Base-by-base conservation (phyloP, 1,140 invertebrate species). In the Streblospio benedicti region DNA sequence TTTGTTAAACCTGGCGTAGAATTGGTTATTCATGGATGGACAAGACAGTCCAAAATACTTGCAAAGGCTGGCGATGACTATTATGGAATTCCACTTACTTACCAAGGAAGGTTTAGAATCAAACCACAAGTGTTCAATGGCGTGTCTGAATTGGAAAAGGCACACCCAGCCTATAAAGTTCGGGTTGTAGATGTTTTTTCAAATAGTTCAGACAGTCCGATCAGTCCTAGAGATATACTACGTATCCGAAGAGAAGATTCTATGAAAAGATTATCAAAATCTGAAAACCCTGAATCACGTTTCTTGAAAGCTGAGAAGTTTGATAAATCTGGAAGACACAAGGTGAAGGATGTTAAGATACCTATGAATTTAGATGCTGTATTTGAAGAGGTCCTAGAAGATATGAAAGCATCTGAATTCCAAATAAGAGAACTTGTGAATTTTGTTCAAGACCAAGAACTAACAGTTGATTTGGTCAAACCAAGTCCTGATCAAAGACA, bases 1-100 rank as follows among this genome's bases (percentile, higher is more conserved):
- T 38, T 43, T 25, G 32, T 60, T 28, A 30, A 30, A 18, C 50
- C 50, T 9, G 59, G 52, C 2, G 52, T 55, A 18, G 32, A 60
- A 32, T 35, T 60, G 23, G 59, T 60, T 18, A 41, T 60, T 16
- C 59, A 60, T 33, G 59, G 59, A 16, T 60, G 59, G 59, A 60
- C 59, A 9, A 23, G 41, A 20, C 59, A 60, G 23, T 57, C 52
- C 23, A 60, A 60, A 43, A 30, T 60, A 1, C 50, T 60, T 5
- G 50, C 59, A 12, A 23, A 18, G n/a, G 20, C 38, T 25, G 51
- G 14, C 14, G 51, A 50, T 12, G 18, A 30, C 2, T 18, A 57
- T 35, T 60, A 55, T 30, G 51, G 50, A 25, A 52, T 60, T 6
- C 59, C 59, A 18, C 51, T 60, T 32, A 60, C 59, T 16, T 60